phyloP scores from a whole-genome alignment of 2,113 vertebrate species.

The Atlantisia rogersi region DNA sequence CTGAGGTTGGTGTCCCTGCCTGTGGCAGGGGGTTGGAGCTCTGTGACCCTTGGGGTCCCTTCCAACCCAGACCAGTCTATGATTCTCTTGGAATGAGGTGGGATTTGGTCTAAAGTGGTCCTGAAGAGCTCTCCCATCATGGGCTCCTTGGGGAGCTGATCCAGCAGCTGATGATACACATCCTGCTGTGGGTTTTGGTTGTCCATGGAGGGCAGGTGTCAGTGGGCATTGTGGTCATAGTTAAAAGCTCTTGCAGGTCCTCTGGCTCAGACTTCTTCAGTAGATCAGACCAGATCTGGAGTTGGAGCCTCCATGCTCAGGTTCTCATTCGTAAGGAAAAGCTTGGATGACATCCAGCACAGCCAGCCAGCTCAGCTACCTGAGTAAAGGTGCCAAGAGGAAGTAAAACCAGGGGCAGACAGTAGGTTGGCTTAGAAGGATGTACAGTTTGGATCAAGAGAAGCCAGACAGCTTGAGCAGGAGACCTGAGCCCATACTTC shows the following conservation, averaged over 20 bases:
- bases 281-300: neutral
- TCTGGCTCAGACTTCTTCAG: neutral
- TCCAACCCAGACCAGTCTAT: too few species aligned
- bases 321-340: neutral
- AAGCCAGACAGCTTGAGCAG: neutral
- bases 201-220: neutral
- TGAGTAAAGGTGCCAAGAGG: neutral
- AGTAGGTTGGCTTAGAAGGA: neutral
- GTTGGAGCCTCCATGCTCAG: neutral
- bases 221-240: neutral
- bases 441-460: accelerated
- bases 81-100: neutral
- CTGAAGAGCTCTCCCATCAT: neutral
- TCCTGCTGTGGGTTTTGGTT: neutral
- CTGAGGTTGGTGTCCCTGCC: too few species aligned
- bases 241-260: neutral
- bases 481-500: neutral
- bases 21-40: too few species aligned
- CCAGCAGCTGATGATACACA: neutral
- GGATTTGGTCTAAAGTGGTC: neutral
- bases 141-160: neutral
- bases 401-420: neutral
- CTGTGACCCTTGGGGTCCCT: too few species aligned
- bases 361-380: neutral
- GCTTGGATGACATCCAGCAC: neutral